Conservation (phyloP, 2,797 vertebrate species). For the Ptychobarbus kaznakovi region DNA sequence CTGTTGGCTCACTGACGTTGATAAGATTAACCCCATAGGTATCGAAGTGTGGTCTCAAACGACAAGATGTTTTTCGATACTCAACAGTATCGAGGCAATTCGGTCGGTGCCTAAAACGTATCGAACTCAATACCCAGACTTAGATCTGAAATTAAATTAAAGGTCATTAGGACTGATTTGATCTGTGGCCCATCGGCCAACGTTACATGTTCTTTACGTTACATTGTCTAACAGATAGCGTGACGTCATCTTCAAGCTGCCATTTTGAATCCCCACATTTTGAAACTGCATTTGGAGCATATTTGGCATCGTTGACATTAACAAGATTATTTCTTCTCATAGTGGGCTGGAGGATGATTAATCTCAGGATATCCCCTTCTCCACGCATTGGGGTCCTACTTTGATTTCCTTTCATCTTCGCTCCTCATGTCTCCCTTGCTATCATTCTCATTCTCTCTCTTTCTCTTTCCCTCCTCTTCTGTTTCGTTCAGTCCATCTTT, state of each 20-base stretch:
- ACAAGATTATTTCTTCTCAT: conserved; percentile 28
- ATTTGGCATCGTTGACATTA: conserved; percentile 31
- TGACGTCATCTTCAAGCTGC: conserved; percentile 36
- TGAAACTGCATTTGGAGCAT: conserved; percentile 6
- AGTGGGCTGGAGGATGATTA: conserved; percentile 22
- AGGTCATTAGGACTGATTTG: conserved; percentile 57
- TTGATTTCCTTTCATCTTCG: conserved; percentile 27
- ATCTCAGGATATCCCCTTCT: conserved; percentile 35
- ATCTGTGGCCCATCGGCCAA: conserved; percentile 40
- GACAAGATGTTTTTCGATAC: no score
- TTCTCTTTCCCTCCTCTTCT: conserved; percentile 19
- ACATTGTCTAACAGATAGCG: conserved; percentile 1
- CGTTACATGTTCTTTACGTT: conserved; percentile 32
- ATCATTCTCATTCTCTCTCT: conserved; percentile 27
- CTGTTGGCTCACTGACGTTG: no score
- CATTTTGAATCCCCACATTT: conserved; percentile 22
- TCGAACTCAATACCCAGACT: no score
- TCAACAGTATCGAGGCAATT: no score
- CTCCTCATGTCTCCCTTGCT: conserved; percentile 10
- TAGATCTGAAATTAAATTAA: conserved; percentile 49
- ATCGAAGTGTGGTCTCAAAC: no score
- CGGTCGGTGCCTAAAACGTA: no score
- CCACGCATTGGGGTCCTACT: conserved; percentile 14
- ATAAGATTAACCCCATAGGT: no score
- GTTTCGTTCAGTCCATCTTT: conserved; percentile 15